Percentiles rank a stretch among this genome's conserved stretches.
These are phyloP conservation scores for Caenorhabditis remanei DNA, from an alignment of 1,140 invertebrate species.

Conservation along the genomic window DNA sequence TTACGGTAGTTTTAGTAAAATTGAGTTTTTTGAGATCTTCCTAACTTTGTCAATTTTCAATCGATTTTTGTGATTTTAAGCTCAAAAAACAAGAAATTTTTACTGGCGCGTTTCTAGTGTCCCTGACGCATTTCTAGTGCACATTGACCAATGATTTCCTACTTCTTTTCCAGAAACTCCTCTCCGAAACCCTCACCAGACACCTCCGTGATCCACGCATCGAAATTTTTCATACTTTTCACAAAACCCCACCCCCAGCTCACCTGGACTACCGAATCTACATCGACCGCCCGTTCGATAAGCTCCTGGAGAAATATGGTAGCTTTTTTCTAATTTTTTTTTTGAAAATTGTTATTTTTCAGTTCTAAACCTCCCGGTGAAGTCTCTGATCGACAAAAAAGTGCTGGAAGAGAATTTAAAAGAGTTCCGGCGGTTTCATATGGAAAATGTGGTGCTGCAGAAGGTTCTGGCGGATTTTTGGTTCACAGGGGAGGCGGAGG, in stretches of 20 bases:
- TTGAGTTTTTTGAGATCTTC: too few species aligned
- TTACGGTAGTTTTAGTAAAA: too few species aligned
- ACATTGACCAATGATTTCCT: too few species aligned
- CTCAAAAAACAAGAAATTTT: too few species aligned
- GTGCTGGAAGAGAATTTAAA: background rate
- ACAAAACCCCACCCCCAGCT: background rate
- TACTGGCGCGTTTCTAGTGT: too few species aligned
- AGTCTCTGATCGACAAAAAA: background rate
- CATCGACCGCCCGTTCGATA: background rate
- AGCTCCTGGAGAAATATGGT: conserved; percentile 8
- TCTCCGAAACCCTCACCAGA: background rate
- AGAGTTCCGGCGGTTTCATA: conserved; percentile 1
- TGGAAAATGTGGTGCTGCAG: conserved; percentile 2
- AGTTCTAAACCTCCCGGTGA: background rate
- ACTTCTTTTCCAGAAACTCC: background rate
- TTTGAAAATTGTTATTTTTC: background rate
- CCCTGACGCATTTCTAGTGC: too few species aligned
- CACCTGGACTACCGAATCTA: background rate
- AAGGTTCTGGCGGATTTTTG: background rate
- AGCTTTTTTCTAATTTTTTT: background rate
- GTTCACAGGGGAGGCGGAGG: background rate
- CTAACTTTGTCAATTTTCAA: too few species aligned
- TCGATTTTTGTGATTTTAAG: too few species aligned
- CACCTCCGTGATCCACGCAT: background rate
- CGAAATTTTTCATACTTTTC: background rate